These are phyloP conservation scores for Vesta saturnalis DNA, from an alignment of 2,888 invertebrate genomes.

Conservation along the genomic window DNA sequence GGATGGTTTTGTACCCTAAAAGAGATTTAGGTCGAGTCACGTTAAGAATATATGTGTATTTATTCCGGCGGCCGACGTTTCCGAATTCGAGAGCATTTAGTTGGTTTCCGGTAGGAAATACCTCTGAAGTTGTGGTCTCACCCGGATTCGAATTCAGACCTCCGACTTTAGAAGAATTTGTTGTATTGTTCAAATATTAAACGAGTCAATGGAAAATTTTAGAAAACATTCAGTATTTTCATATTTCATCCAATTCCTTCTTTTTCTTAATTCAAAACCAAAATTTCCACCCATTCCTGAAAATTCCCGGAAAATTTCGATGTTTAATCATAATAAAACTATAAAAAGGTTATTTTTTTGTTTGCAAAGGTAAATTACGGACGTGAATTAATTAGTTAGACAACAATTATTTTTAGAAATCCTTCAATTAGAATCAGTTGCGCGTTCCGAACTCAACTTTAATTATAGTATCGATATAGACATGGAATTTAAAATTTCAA, in stretches of 20 bases:
- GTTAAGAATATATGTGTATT: conserved; percentile 54
- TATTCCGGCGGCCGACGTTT: conserved; percentile 58
- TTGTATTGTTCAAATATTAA: conserved; percentile 16
- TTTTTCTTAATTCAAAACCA: too few species aligned
- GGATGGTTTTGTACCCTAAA: conserved; percentile 22
- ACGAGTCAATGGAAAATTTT: conserved; percentile 3
- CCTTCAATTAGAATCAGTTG: neutral
- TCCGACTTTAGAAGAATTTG: conserved; percentile 30
- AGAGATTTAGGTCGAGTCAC: conserved; percentile 37
- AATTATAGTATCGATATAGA: conserved; percentile 13
- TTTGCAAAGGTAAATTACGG: too few species aligned
- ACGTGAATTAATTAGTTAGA: too few species aligned
- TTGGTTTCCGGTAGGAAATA: conserved; percentile 59
- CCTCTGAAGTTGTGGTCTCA: conserved; percentile 56
- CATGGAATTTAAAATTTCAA: conserved; percentile 18
- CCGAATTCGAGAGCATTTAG: conserved; percentile 59
- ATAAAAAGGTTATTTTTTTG: too few species aligned
- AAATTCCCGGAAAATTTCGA: too few species aligned
- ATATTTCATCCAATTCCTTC: too few species aligned
- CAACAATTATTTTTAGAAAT: neutral
- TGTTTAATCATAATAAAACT: too few species aligned
- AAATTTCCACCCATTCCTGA: too few species aligned
- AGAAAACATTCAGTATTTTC: neutral
- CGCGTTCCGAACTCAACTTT: neutral
- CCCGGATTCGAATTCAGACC: conserved; percentile 50